A percentile compares a stretch with the other conserved stretches of the same genome.
phyloP scores from a whole-genome alignment of 2,888 invertebrate species.

The Drosophila dives region DNA sequence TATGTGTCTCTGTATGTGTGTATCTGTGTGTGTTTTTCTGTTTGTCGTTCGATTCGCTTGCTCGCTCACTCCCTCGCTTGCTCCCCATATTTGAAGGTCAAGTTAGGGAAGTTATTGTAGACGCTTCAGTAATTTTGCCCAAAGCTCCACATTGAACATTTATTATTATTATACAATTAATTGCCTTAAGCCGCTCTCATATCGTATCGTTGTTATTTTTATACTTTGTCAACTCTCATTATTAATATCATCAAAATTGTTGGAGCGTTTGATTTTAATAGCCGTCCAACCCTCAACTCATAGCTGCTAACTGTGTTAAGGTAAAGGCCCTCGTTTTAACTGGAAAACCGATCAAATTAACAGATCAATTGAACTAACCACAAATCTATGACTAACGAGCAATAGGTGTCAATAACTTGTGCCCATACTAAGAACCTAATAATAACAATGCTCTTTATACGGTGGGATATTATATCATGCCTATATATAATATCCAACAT shows the following conservation, averaged over 20 bases:
- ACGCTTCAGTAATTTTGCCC: conserved; percentile 82
- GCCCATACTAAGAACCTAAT: conserved; percentile 15
- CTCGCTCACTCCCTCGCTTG: conserved; percentile 23
- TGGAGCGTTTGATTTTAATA: conserved; percentile 82
- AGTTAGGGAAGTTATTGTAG: conserved; percentile 78
- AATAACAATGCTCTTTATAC: conserved; percentile 26
- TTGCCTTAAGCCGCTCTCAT: conserved; percentile 70
- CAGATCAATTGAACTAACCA: conserved; percentile 45
- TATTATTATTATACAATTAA: conserved; percentile 75
- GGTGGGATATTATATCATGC: conserved; percentile 55
- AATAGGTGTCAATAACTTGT: conserved; percentile 45
- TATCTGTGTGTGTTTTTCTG: background rate
- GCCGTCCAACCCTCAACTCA: conserved; percentile 33
- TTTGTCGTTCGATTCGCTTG: conserved; percentile 32
- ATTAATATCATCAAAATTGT: conserved; percentile 75
- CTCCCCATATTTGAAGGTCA: conserved; percentile 79
- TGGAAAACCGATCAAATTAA: conserved; percentile 17
- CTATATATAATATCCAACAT: conserved; percentile 50
- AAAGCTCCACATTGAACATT: conserved; percentile 78
- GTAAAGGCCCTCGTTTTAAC: conserved; percentile 56
- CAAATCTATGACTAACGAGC: conserved; percentile 64
- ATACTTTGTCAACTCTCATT: conserved; percentile 55
- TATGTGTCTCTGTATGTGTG: background rate
- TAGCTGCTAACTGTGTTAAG: conserved; percentile 66
- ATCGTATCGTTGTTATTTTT: conserved; percentile 47